Evolutionary conservation across 2,888 invertebrate species (phyloP).

Genomic region (Lasioglossum marginatum): DNA sequence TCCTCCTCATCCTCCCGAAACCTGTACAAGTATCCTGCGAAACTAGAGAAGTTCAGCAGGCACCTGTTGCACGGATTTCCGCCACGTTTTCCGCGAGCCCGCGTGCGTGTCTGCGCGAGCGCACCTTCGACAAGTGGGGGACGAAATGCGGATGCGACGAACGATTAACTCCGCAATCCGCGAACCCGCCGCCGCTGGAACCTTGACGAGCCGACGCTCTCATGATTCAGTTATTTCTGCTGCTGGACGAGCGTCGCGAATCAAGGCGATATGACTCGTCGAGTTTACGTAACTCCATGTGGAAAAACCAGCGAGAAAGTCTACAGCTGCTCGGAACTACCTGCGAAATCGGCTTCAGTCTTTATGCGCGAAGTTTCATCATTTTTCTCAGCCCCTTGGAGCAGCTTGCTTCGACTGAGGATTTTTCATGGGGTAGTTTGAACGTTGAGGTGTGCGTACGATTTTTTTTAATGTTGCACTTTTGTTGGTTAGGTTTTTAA

Average conservation of each 20-base stretch:
- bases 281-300: not conserved
- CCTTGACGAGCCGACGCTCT: conserved; percentile 23
- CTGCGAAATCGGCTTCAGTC: not conserved
- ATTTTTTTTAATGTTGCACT: not conserved
- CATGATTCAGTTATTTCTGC: conserved; percentile 2
- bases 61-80: conserved; percentile 84
- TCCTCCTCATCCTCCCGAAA: conserved; percentile 14
- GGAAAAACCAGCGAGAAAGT: conserved; percentile 4
- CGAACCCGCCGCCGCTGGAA: conserved; percentile 14
- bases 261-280: conserved; percentile 1
- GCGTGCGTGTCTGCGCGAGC: conserved; percentile 39
- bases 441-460: not conserved
- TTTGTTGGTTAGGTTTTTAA: too few species aligned
- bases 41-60: conserved; percentile 73
- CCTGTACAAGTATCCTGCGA: conserved; percentile 55
- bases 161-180: conserved; percentile 23
- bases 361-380: not conserved
- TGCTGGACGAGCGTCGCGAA: not conserved
- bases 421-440: not conserved
- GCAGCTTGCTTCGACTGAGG: not conserved
- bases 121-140: conserved; percentile 11
- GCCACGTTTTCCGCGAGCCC: conserved; percentile 76
- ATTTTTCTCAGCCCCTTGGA: not conserved
- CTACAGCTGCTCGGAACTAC: not conserved
- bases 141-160: conserved; percentile 10